Base-by-base conservation (phyloP, 1,140 invertebrate species). In the Grapholita molesta region DNA sequence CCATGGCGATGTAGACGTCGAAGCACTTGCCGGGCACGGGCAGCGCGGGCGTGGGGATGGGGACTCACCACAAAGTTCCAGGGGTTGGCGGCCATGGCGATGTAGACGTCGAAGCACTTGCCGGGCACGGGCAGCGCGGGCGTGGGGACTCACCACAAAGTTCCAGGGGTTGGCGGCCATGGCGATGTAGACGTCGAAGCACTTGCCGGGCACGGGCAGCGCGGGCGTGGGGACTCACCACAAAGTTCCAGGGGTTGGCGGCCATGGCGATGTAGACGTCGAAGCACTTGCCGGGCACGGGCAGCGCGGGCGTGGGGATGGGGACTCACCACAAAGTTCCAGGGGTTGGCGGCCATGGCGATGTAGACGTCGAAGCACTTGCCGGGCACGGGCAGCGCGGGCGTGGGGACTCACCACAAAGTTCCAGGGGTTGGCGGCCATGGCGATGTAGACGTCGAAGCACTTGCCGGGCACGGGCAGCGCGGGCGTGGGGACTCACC, bases 21-120 rank as follows among this genome's bases (percentile, higher is more conserved):
- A 94, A 94, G 74, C 88, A 93, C 32, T 85, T 75, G 1, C 87
- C 88, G 64, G 78, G 79, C 33, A 77, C 77, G 52, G 86, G 88
- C 71, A 90, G 80, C 69, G 74, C 11, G 35, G n/a, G 35, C n/a
- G 35, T 3, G n/a, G n/a, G n/a, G 21, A 61, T 21, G 15, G 21
- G 9, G 3, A 68, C 79, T 80, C 8, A 89, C 86, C 18, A 89
- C 83, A 68, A 95, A 94, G 82, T 94, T 93, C 73, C 90, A 89
- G 0, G 94, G 94, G 87, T 92, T 94, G 0, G 94, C 93, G 7
- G 93, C 93, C 86, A 94, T 92, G 21, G 92, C 90, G n/a, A 94
- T 88, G 72, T 92, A 92, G 2, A 94, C 92, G 74, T 94, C 93
- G 72, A 94, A 94, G 74, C 88, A 93, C 32, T 85, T 75, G 0